A percentile compares a stretch with the other conserved stretches of the same genome.
phyloP scores from a whole-genome alignment of 1,140 invertebrate species.

The Bombus pyrosoma region DNA sequence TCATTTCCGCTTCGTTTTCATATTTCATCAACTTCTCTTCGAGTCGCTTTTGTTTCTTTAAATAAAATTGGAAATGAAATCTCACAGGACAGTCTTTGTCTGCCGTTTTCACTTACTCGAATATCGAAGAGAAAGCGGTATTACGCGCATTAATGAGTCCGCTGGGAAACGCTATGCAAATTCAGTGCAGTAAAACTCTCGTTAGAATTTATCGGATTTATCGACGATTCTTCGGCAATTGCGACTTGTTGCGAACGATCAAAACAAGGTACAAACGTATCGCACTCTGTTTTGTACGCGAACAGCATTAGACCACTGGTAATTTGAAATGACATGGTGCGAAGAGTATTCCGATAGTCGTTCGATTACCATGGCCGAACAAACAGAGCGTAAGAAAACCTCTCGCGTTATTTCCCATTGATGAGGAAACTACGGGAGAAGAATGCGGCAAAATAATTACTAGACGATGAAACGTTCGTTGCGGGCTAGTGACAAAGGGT shows the following conservation, averaged over 20 bases:
- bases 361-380: background rate
- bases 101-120: background rate
- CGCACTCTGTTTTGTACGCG: background rate
- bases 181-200: background rate
- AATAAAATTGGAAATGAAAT: background rate
- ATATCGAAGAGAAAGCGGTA: background rate
- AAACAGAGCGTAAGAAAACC: background rate
- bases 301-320: background rate
- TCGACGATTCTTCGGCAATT: background rate
- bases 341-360: background rate
- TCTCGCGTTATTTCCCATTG: background rate
- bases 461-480: background rate
- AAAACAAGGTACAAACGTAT: background rate
- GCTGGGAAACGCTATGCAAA: background rate
- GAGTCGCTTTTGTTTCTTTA: background rate
- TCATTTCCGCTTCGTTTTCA: background rate
- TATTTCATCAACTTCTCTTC: background rate
- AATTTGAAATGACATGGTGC: background rate
- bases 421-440: no score
- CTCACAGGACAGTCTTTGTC: background rate
- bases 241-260: background rate
- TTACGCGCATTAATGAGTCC: background rate
- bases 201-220: slow-evolving; percentile 26
- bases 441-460: background rate
- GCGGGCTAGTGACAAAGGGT: background rate